A percentile compares a stretch with the other conserved stretches of the same genome.
Conservation (phyloP, 2,797 vertebrate species). For the Microctenopoma steveboyesi region DNA sequence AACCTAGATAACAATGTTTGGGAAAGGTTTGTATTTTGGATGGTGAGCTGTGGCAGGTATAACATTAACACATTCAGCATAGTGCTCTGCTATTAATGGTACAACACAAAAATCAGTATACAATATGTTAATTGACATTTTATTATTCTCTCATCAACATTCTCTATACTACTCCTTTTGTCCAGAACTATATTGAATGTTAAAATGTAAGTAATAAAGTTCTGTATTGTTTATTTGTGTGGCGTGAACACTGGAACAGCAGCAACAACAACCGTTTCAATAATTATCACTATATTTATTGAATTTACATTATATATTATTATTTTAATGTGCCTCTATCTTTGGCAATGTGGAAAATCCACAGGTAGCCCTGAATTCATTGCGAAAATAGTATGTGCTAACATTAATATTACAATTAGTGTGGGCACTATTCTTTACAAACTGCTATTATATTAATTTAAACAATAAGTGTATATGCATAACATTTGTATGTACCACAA, state of each 20-base stretch:
- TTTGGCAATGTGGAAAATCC: conserved; percentile 36
- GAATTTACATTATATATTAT: conserved; percentile 65
- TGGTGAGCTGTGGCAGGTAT: neutral
- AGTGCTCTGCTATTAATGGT: no score
- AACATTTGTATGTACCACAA: conserved; percentile 79
- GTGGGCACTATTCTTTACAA: conserved; percentile 67
- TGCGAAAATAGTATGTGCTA: conserved; percentile 61
- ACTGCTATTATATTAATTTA: conserved; percentile 79
- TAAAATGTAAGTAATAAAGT: neutral
- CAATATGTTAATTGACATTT: no score
- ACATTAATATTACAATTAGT: conserved; percentile 49
- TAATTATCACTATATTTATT: conserved; percentile 71
- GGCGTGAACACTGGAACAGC: conserved; percentile 24
- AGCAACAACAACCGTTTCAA: conserved; percentile 32
- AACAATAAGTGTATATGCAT: conserved; percentile 11
- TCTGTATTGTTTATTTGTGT: conserved; percentile 10
- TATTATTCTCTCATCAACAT: no score
- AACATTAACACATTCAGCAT: no score
- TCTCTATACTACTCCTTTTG: neutral
- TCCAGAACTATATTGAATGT: neutral
- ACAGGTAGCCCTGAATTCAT: conserved; percentile 43
- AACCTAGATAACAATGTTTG: neutral
- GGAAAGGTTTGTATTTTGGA: neutral
- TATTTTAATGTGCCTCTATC: conserved; percentile 58
- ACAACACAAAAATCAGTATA: no score